Evolutionary conservation across 2,113 vertebrate genomes (phyloP).

Genomic region (Candoia aspera): DNA sequence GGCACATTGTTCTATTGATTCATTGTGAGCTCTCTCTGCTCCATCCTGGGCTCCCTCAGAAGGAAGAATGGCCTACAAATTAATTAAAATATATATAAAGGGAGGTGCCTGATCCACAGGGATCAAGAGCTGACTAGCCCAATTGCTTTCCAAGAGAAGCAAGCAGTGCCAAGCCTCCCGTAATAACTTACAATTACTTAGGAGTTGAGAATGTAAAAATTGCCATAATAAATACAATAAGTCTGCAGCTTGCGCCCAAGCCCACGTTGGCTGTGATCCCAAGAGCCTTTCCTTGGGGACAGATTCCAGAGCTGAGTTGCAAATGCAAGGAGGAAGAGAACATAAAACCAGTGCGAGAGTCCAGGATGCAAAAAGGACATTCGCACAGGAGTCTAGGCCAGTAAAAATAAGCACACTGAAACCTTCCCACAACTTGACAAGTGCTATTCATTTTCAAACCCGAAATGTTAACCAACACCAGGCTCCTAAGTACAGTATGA

Average conservation of each 20-base stretch:
- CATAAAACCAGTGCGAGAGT: background rate
- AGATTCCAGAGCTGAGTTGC: background rate
- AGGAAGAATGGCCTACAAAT: background rate
- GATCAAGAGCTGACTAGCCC: background rate
- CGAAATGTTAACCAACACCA: background rate
- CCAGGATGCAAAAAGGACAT: background rate
- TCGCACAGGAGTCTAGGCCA: background rate
- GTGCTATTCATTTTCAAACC: background rate
- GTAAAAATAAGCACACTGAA: background rate
- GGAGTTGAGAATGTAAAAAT: background rate
- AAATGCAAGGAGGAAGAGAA: background rate
- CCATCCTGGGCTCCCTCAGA: background rate
- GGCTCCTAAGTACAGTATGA: background rate
- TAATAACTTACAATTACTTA: constrained; percentile 8
- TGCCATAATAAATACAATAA: background rate
- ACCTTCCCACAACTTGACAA: background rate
- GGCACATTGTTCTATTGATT: background rate
- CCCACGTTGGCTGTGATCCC: background rate
- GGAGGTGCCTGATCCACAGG: background rate
- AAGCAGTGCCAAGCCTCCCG: background rate
- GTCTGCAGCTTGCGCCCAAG: background rate
- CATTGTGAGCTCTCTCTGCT: background rate
- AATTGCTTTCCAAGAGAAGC: background rate
- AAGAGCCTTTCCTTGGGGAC: constrained; percentile 3
- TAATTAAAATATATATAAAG: background rate